Conservation (phyloP, 2,888 invertebrate species). For the Zhuqinia jingwanae region DNA sequence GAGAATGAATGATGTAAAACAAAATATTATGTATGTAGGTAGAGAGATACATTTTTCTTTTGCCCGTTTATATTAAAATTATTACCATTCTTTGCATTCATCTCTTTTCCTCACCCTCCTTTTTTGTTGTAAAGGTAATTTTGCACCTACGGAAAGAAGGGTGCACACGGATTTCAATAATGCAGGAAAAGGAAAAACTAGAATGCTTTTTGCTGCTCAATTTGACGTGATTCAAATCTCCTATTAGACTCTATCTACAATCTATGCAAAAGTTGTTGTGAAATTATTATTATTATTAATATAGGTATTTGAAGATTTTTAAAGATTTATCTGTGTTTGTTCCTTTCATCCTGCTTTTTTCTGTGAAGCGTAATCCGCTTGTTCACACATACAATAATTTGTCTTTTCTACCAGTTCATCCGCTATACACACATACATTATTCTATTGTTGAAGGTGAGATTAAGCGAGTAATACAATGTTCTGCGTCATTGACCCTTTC, state of each 20-base stretch:
- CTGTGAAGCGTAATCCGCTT: not conserved
- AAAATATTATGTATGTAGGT: too few relatives aligned
- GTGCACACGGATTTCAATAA: conserved; percentile 10
- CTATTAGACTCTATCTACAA: not conserved
- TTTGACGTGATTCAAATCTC: not conserved
- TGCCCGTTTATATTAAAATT: not conserved
- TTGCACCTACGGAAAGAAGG: too few relatives aligned
- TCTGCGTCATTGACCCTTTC: conserved; percentile 68
- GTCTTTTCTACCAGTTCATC: not conserved
- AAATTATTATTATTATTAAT: too few relatives aligned
- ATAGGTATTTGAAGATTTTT: not conserved
- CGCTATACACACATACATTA: too few relatives aligned
- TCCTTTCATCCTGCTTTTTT: not conserved
- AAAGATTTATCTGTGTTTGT: not conserved
- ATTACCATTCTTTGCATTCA: not conserved
- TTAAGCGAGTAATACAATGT: conserved; percentile 20
- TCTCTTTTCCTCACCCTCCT: not conserved
- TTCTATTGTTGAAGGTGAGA: conserved; percentile 17
- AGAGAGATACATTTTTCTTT: not conserved
- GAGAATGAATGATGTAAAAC: not conserved
- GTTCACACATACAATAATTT: not conserved
- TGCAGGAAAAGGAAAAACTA: too few relatives aligned
- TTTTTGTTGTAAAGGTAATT: conserved; percentile 15
- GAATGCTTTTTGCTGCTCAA: conserved; percentile 31
- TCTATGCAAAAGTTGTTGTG: too few relatives aligned